Evolutionary conservation across 1,140 invertebrate species (phyloP).

Genomic region (Solenopsis fugax): DNA sequence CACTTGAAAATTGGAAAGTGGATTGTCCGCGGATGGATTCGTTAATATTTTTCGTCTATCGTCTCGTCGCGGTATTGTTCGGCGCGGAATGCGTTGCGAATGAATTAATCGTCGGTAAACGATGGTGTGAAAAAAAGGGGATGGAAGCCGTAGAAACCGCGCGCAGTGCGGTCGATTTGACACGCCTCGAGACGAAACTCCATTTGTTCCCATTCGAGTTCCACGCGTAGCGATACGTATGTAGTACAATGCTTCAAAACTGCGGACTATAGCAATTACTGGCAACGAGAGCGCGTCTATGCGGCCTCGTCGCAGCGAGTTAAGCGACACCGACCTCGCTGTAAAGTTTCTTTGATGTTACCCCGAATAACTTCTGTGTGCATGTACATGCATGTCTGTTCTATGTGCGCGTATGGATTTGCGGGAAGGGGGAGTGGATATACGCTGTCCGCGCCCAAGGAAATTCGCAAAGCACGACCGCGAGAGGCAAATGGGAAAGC

Average conservation of each 20-base stretch:
- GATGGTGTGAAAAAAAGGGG: neutral
- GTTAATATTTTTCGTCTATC: conserved; percentile 29
- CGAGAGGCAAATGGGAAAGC: conserved; percentile 42
- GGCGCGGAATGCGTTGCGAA: neutral
- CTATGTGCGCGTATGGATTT: neutral
- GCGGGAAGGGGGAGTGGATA: conserved; percentile 8
- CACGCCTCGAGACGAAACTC: conserved; percentile 59
- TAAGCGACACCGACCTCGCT: conserved; percentile 72
- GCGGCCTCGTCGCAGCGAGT: conserved; percentile 63
- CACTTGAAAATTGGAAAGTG: neutral
- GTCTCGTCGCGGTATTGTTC: neutral
- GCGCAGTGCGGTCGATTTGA: conserved; percentile 45
- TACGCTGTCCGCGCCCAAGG: conserved; percentile 31
- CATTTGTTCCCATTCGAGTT: conserved; percentile 62
- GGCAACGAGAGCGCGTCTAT: conserved; percentile 55
- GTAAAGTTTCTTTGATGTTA: conserved; percentile 76
- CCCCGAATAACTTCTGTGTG: conserved; percentile 27
- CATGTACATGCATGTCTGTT: neutral
- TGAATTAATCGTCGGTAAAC: conserved; percentile 50
- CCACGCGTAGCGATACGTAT: conserved; percentile 51
- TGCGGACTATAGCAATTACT: conserved; percentile 69
- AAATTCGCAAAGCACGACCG: conserved; percentile 59
- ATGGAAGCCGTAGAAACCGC: conserved; percentile 22
- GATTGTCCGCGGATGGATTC: conserved; percentile 6
- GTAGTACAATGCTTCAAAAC: conserved; percentile 48